These are phyloP conservation scores for Adineta ricciae DNA, from an alignment of 2,888 invertebrate genomes.

Conservation along the genomic window DNA sequence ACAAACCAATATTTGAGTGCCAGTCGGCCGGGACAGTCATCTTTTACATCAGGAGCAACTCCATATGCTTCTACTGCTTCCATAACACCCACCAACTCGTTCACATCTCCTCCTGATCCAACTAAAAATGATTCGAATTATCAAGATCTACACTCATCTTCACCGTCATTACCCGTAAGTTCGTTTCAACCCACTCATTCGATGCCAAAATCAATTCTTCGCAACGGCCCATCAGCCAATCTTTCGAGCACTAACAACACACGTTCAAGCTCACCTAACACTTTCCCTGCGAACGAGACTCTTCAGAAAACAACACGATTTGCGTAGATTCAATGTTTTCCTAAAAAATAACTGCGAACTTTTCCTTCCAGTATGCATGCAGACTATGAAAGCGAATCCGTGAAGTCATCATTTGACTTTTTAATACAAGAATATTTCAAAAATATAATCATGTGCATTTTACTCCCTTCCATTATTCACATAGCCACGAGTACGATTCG, in stretches of 20 bases:
- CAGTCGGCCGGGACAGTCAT: not conserved
- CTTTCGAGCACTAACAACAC: not conserved
- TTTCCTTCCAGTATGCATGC: too few relatives aligned
- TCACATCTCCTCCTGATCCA: not conserved
- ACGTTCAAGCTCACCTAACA: not conserved
- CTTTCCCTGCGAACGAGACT: not conserved
- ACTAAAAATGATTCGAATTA: not conserved
- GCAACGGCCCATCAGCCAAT: not conserved
- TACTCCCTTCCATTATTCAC: too few relatives aligned
- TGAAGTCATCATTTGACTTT: too few relatives aligned
- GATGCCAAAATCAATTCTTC: not conserved
- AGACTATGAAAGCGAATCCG: too few relatives aligned
- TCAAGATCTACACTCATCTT: not conserved
- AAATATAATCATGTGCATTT: too few relatives aligned
- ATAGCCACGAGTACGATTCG: too few relatives aligned
- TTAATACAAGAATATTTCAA: too few relatives aligned
- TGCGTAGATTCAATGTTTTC: not conserved
- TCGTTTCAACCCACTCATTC: not conserved
- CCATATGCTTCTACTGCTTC: not conserved
- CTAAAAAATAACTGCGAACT: rapidly evolving
- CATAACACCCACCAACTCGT: not conserved
- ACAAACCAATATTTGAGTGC: not conserved
- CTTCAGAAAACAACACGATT: not conserved
- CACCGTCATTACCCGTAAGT: not conserved
- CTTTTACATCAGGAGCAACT: not conserved